phyloP scores from a whole-genome alignment of 2,888 invertebrate species.

The Dyspetes luteomarginatus region DNA sequence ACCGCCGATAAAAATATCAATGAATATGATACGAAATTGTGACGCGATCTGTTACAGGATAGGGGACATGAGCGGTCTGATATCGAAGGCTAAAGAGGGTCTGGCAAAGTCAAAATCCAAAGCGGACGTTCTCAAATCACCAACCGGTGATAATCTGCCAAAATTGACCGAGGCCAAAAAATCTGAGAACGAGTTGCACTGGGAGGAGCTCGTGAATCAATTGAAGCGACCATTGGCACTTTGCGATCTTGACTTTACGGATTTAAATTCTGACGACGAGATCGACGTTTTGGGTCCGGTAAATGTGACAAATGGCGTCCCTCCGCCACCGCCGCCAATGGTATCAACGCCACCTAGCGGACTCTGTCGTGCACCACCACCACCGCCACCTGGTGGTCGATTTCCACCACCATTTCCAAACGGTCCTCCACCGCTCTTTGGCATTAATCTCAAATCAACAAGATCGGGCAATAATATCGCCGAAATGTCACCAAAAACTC shows the following conservation, averaged over 20 bases:
- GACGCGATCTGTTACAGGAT: constrained; percentile 83
- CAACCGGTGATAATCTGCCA: constrained; percentile 88
- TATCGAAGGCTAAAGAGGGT: constrained; percentile 97
- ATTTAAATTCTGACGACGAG: constrained; percentile 95
- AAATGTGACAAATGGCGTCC: constrained; percentile 87
- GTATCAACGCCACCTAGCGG: constrained; percentile 86
- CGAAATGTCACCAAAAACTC: constrained; percentile 77
- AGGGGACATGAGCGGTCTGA: constrained; percentile 94
- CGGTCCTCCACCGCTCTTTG: constrained; percentile 82
- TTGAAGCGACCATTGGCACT: constrained; percentile 91
- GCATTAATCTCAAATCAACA: constrained; percentile 78
- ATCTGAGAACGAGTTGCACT: constrained; percentile 96
- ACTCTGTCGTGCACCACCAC: constrained; percentile 84
- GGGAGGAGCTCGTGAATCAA: constrained; percentile 95
- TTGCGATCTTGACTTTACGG: constrained; percentile 98
- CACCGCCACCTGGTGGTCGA: constrained; percentile 79
- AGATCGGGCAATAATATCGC: constrained; percentile 53
- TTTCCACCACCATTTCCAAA: constrained; percentile 82
- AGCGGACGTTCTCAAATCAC: constrained; percentile 90
- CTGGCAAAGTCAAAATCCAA: constrained; percentile 94
- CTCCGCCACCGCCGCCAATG: constrained; percentile 92
- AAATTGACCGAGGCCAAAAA: constrained; percentile 90
- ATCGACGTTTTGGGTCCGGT: constrained; percentile 90
- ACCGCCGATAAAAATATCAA: too few species aligned
- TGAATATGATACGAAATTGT: neutral